Conservation (phyloP, 2,888 invertebrate genomes). For the Calameuta filiformis region DNA sequence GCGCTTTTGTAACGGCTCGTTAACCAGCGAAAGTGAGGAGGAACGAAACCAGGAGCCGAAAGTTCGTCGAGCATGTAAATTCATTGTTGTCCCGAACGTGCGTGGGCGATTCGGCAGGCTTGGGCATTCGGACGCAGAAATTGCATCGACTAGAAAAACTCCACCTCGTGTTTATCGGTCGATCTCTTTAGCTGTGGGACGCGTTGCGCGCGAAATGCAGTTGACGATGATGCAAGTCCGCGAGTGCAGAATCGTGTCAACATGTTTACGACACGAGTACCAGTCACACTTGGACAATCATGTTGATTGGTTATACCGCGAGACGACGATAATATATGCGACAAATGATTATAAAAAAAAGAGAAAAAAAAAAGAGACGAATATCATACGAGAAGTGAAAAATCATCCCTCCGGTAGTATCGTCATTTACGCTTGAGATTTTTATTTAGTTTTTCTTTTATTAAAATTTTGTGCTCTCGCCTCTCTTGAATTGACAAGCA, state of each 20-base stretch:
- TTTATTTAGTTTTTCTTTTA: too few species aligned
- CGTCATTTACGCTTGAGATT: not conserved
- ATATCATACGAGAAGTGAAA: not conserved
- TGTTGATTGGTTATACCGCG: slow-evolving; percentile 1
- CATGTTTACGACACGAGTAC: slow-evolving; percentile 14
- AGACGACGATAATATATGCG: not conserved
- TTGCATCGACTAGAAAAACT: not conserved
- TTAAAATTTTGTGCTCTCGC: not conserved
- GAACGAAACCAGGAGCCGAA: not conserved
- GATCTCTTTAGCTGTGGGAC: not conserved
- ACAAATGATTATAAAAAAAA: not conserved
- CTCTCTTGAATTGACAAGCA: not conserved
- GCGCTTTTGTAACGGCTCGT: not conserved
- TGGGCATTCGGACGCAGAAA: not conserved
- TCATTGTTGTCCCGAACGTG: not conserved
- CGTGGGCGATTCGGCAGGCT: not conserved
- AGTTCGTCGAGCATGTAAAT: not conserved
- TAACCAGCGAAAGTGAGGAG: not conserved
- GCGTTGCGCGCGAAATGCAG: not conserved
- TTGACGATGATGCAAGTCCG: not conserved
- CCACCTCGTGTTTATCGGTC: not conserved
- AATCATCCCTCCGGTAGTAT: not conserved
- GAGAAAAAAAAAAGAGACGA: not conserved
- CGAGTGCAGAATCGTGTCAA: slow-evolving; percentile 17
- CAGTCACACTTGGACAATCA: slow-evolving; percentile 5